Evolutionary conservation across 2,797 vertebrate species (phyloP).

Genomic region (Babyrousa celebensis): DNA sequence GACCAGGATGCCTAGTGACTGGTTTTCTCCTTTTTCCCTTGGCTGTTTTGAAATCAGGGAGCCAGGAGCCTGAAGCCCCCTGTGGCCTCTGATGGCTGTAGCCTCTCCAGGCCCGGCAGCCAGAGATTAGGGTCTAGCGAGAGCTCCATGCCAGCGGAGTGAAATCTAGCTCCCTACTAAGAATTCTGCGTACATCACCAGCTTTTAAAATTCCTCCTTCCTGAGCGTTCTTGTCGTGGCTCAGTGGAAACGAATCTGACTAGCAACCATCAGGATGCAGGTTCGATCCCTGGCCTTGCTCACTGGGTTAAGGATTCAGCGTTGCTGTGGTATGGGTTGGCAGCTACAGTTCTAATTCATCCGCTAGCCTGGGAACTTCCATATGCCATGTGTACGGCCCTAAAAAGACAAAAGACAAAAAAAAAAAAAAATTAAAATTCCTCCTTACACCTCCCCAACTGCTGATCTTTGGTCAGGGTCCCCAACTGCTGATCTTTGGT

Average conservation of each 20-base stretch:
- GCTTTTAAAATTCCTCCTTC: slow-evolving; percentile 59
- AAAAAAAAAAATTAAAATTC: neutral
- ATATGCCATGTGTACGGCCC: no score
- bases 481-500: slow-evolving; percentile 65
- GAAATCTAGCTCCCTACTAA: neutral
- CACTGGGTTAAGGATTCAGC: no score
- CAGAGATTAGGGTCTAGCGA: neutral
- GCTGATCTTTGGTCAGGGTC: slow-evolving; percentile 64
- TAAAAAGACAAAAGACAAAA: no score
- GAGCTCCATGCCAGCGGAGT: neutral
- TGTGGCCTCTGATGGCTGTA: neutral
- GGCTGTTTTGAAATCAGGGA: slow-evolving; percentile 66
- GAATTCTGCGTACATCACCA: slow-evolving; percentile 19
- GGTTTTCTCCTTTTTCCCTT: slow-evolving; percentile 41
- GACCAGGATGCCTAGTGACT: slow-evolving; percentile 62
- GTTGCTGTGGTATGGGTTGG: no score
- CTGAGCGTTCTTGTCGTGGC: no score
- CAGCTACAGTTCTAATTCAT: no score
- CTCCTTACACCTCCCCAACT: slow-evolving; percentile 43
- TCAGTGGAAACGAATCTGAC: no score
- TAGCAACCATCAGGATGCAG: no score
- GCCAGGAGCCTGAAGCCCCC: slow-evolving; percentile 59
- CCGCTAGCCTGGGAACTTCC: no score
- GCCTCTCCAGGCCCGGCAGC: neutral
- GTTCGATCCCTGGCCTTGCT: no score